Evolutionary conservation across 2,888 invertebrate genomes (phyloP).

Genomic region (Cephus rjabovi): DNA sequence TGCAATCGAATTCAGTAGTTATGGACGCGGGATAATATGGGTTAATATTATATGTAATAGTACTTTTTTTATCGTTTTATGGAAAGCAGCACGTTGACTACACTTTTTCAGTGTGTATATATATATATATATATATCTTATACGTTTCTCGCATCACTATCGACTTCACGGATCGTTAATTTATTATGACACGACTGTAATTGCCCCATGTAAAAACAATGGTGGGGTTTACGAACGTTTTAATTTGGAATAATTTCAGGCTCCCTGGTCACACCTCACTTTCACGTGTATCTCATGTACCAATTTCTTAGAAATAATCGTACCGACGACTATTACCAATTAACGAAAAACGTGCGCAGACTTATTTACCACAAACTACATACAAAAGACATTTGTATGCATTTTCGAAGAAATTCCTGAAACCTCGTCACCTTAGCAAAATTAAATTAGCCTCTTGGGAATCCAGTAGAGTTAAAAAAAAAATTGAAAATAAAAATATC

Average conservation of each 20-base stretch:
- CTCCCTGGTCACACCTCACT: slow-evolving; percentile 19
- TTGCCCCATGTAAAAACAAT: slow-evolving; percentile 21
- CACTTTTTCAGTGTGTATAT: no score
- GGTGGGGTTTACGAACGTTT: slow-evolving; percentile 26
- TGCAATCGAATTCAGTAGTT: background rate
- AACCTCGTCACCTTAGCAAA: background rate
- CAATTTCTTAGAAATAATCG: slow-evolving; percentile 1
- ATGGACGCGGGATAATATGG: background rate
- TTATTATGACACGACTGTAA: slow-evolving; percentile 42
- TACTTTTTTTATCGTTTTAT: background rate
- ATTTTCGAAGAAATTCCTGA: background rate
- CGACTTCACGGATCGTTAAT: slow-evolving; percentile 56
- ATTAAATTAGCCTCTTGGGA: background rate
- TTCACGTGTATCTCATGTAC: slow-evolving; percentile 23
- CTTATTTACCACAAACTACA: background rate
- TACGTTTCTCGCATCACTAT: slow-evolving; percentile 21
- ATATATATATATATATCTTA: no score
- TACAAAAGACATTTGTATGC: background rate
- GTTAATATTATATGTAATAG: background rate
- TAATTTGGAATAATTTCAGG: slow-evolving; percentile 49
- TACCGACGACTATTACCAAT: background rate
- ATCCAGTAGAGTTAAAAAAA: background rate
- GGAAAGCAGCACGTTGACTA: background rate
- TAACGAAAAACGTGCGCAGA: background rate
- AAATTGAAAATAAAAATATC: no score